Conservation (phyloP, 2,113 vertebrate species). For the Scytalopus superciliaris region DNA sequence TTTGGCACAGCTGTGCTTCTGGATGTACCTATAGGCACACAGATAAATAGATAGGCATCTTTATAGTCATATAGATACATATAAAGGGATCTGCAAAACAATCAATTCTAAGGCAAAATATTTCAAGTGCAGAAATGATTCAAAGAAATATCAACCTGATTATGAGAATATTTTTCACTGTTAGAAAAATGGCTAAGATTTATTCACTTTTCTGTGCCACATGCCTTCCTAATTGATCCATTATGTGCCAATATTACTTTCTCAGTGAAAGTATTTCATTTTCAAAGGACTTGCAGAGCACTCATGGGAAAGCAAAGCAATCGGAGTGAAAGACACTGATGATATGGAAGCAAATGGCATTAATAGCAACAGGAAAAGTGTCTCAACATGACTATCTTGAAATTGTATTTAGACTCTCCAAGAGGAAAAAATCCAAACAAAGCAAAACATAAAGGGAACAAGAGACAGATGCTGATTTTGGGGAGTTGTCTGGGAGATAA, state of each 20-base stretch:
- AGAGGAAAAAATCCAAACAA: neutral
- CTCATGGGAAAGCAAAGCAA: neutral
- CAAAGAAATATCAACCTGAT: neutral
- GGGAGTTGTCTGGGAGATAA: neutral
- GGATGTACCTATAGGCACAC: neutral
- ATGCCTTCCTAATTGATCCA: neutral
- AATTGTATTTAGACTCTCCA: neutral
- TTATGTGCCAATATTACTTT: neutral
- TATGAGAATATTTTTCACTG: neutral
- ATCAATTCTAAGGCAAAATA: neutral
- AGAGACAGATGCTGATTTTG: neutral
- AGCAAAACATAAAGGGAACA: neutral
- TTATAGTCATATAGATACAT: neutral
- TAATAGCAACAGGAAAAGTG: neutral
- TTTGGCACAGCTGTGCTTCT: neutral
- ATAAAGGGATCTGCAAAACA: neutral
- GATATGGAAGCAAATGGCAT: neutral
- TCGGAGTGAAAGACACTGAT: neutral
- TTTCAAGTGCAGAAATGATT: neutral
- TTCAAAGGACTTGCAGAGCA: neutral
- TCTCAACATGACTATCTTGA: neutral
- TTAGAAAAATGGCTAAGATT: neutral
- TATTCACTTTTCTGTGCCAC: neutral
- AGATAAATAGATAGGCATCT: accelerated
- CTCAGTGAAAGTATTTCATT: neutral